phyloP scores from a whole-genome alignment of 2,888 invertebrate species.

The Eupithecia tripunctaria region DNA sequence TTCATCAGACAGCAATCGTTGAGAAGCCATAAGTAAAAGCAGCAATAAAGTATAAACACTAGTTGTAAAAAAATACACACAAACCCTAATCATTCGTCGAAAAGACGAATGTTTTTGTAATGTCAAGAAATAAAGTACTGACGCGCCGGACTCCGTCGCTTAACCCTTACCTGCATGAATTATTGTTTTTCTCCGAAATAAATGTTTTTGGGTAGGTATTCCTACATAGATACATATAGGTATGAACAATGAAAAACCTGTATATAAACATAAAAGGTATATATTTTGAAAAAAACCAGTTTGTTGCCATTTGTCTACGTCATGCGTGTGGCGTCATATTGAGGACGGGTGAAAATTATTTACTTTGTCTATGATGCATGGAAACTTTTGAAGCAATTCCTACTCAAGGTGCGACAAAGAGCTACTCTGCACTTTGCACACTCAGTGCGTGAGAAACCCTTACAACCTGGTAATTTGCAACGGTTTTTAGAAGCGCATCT shows the following conservation, averaged over 20 bases:
- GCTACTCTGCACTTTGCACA: conserved; percentile 13
- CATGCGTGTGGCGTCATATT: not conserved
- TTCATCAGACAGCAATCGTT: too few relatives aligned
- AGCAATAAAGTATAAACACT: too few relatives aligned
- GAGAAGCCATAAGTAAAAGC: too few relatives aligned
- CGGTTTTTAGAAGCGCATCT: conserved; percentile 14
- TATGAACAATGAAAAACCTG: not conserved
- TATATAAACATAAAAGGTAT: not conserved
- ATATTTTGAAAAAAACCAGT: not conserved
- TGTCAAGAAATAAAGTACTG: too few relatives aligned
- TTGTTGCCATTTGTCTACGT: not conserved
- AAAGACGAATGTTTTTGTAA: too few relatives aligned
- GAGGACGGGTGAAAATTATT: not conserved
- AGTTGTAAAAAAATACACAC: too few relatives aligned
- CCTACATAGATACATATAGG: not conserved
- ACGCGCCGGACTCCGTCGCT: too few relatives aligned
- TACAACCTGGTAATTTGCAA: conserved; percentile 18
- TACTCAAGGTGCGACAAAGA: conserved; percentile 13
- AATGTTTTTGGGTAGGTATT: too few relatives aligned
- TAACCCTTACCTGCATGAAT: too few relatives aligned
- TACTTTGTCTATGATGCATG: not conserved
- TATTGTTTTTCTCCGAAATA: too few relatives aligned
- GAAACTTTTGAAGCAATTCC: conserved; percentile 6
- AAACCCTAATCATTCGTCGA: too few relatives aligned
- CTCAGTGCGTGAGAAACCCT: conserved; percentile 18